A percentile compares a stretch with the other conserved stretches of the same genome.
phyloP scores from a whole-genome alignment of 64 coral and sea anemone species.

The Dendrophyllia cribrosa region DNA sequence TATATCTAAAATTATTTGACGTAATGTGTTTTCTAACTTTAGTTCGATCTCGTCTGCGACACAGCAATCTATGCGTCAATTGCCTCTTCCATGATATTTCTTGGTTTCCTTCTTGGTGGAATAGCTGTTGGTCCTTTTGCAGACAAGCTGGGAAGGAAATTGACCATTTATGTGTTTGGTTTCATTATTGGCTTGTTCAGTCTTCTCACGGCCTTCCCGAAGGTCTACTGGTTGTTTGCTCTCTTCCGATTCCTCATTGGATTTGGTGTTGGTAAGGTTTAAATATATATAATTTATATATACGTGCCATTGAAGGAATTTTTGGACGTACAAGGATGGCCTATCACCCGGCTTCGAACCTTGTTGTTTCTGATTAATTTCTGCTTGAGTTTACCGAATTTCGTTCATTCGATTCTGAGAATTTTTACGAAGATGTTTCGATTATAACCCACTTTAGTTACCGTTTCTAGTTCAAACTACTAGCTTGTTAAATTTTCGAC shows the following conservation, averaged over 20 bases:
- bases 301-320: no score
- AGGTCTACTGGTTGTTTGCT: constrained; percentile 73
- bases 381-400: no score
- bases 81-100: constrained; percentile 57
- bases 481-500: no score
- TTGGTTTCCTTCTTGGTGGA: constrained; percentile 39
- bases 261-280: constrained; percentile 43
- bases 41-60: constrained; percentile 73
- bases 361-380: no score
- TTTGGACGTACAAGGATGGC: no score
- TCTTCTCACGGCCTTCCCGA: constrained; percentile 55
- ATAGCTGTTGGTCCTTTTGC: constrained; percentile 28
- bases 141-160: constrained; percentile 64
- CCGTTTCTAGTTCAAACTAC: no score
- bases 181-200: constrained; percentile 20
- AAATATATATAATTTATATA: no score
- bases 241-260: constrained; percentile 71
- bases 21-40: not conserved
- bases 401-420: no score
- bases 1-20: not conserved
- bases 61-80: constrained; percentile 33
- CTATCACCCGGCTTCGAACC: no score
- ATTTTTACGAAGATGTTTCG: no score
- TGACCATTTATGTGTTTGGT: constrained; percentile 33
- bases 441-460: no score